Conservation (phyloP, 2,113 vertebrate species). For the Archilochus colubris region DNA sequence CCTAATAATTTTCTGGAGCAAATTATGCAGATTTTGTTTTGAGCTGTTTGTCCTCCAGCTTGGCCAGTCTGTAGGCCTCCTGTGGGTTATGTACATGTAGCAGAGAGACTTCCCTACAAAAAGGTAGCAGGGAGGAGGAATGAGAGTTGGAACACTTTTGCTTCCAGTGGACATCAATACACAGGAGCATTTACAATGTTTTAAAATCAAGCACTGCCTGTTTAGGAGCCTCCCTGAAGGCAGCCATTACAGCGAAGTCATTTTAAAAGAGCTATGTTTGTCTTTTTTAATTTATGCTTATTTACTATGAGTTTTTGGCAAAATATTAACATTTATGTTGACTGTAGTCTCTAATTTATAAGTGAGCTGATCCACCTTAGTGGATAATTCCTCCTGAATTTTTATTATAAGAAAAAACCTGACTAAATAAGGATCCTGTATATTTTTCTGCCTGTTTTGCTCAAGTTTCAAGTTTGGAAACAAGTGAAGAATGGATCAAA, state of each 20-base stretch:
- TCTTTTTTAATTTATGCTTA: not conserved
- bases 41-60: not conserved
- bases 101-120: not conserved
- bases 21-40: not conserved
- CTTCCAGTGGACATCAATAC: not conserved
- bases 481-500: not conserved
- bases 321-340: not conserved
- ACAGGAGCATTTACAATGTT: not conserved
- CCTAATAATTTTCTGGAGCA: not conserved
- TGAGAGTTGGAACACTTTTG: not conserved
- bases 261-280: not conserved
- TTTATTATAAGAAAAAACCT: not conserved
- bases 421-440: not conserved
- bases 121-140: not conserved
- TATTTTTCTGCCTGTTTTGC: not conserved
- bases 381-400: not conserved
- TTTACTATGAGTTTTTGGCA: not conserved
- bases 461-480: slow-evolving; percentile 2
- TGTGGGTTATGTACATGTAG: not conserved
- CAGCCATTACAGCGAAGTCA: not conserved
- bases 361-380: not conserved
- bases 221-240: not conserved
- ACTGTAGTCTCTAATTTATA: not conserved
- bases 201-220: not conserved
- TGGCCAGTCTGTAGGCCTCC: not conserved